Percentiles rank a stretch among this genome's conserved stretches.
These are phyloP conservation scores for Cardiocondyla obscurior DNA, from an alignment of 1,140 invertebrate genomes.

Conservation along the genomic window DNA sequence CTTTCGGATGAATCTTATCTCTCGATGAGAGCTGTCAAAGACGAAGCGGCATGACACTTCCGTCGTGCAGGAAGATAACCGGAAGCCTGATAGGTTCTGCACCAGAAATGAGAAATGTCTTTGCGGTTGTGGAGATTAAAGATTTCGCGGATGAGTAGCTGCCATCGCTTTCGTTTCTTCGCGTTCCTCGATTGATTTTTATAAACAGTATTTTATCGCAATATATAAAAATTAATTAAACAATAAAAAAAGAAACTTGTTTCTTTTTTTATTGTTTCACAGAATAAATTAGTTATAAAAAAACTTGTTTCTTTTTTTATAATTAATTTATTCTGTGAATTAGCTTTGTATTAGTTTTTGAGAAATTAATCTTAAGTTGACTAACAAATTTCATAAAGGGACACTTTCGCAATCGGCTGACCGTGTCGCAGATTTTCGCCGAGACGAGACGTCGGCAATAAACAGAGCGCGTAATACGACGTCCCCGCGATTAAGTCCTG, in stretches of 20 bases:
- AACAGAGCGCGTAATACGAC: slow-evolving; percentile 74
- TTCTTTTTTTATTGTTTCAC: not conserved
- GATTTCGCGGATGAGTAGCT: slow-evolving; percentile 70
- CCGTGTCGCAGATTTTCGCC: not conserved
- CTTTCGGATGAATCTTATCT: slow-evolving; percentile 79
- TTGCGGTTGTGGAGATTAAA: slow-evolving; percentile 74
- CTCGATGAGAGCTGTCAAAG: slow-evolving; percentile 80
- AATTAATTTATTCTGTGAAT: not conserved
- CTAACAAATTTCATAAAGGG: not conserved
- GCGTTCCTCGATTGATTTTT: not conserved
- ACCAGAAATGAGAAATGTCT: slow-evolving; percentile 84
- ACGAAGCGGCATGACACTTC: slow-evolving; percentile 78
- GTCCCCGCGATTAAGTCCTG: slow-evolving; percentile 71
- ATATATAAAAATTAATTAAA: not conserved
- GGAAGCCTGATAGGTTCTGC: slow-evolving; percentile 79
- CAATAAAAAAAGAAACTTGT: not conserved
- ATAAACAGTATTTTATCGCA: not conserved
- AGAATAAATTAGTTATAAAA: too few species aligned
- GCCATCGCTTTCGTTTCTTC: slow-evolving; percentile 42
- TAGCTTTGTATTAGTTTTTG: not conserved
- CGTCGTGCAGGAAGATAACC: slow-evolving; percentile 80
- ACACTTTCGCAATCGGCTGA: not conserved
- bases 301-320: not conserved
- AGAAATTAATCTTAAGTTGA: not conserved
- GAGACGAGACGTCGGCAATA: slow-evolving; percentile 69